Base-by-base conservation (phyloP, 2,888 invertebrate genomes). In the Parnassius orleans region DNA sequence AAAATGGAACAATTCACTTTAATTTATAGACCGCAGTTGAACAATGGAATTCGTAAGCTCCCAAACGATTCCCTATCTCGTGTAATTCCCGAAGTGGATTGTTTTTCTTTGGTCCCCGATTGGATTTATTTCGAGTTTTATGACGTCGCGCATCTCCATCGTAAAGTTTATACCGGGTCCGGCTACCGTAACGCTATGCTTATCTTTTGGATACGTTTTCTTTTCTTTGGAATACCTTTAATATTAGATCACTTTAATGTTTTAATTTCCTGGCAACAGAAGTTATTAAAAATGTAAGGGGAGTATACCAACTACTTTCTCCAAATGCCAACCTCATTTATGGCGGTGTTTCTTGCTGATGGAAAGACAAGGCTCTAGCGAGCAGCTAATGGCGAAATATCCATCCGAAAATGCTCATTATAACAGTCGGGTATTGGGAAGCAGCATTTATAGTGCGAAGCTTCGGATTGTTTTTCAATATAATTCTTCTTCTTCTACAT, bases 81-180 rank as follows among this genome's bases (percentile, higher is more conserved):
- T 68, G 82, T 83, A 81, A 85, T 85, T 81, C 78, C 79, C 74
- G 72, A 81, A 88, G 86, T 83, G 83, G 86, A 88, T 90, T 90
- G 90, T 90, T 89, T 87, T 87, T 81, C 85, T 85, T 80, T 78
- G 80, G 83, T 81, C 79, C 78, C 81, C 85, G 87, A 89, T 88
- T 84, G 86, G 89, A 87, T 86, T 86, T 88, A 89, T 89, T 89
- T 89, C 79, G 76, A 83, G 83, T 87, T 90, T 90, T 90, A 90
- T 80, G 81, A 77, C 84, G 84, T 84, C 85, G 86, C 86, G 83
- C 84, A 87, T 86, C 89, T 84, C 86, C 73, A 77, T 89, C 90
- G 89, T 91, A 90, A 91, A 90, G 67, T 89, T 88, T 89, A 84
- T 85, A 83, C 83, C 81, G 67, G 67, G 64, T 66, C 77, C 78